Conservation (phyloP, 2,888 invertebrate species). For the Microctonus aethiopoides region DNA sequence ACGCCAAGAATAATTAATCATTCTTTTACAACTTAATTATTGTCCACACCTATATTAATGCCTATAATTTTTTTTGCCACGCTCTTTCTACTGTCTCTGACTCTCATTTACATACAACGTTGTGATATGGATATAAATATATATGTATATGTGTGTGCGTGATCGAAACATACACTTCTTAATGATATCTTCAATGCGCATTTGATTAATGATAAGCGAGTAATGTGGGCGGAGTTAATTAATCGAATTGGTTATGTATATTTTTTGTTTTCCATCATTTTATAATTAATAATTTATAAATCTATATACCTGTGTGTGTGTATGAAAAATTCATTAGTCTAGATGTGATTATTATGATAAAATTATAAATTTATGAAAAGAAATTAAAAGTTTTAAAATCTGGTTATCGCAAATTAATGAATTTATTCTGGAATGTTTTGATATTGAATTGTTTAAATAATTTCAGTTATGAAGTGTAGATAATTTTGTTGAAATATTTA, state of each 20-base stretch:
- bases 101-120: background rate
- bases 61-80: background rate
- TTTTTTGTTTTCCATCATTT: background rate
- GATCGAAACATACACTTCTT: slow-evolving; percentile 4
- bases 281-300: slow-evolving; percentile 2
- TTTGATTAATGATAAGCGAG: slow-evolving; percentile 18
- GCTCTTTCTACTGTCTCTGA: background rate
- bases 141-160: background rate
- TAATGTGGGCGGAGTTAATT: slow-evolving; percentile 18
- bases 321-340: background rate
- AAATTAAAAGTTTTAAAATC: too few species aligned
- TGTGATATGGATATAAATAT: too few species aligned
- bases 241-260: slow-evolving; percentile 6
- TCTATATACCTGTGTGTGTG: background rate
- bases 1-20: slow-evolving; percentile 51
- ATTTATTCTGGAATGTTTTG: too few species aligned
- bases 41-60: slow-evolving; percentile 41
- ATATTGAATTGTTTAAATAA: too few species aligned
- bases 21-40: slow-evolving; percentile 55
- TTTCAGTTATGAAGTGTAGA: too few species aligned
- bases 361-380: too few species aligned
- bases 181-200: slow-evolving; percentile 3
- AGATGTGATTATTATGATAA: background rate
- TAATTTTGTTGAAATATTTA: too few species aligned
- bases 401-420: too few species aligned